Conservation (phyloP, 2,113 vertebrate genomes). For the Motacilla alba region DNA sequence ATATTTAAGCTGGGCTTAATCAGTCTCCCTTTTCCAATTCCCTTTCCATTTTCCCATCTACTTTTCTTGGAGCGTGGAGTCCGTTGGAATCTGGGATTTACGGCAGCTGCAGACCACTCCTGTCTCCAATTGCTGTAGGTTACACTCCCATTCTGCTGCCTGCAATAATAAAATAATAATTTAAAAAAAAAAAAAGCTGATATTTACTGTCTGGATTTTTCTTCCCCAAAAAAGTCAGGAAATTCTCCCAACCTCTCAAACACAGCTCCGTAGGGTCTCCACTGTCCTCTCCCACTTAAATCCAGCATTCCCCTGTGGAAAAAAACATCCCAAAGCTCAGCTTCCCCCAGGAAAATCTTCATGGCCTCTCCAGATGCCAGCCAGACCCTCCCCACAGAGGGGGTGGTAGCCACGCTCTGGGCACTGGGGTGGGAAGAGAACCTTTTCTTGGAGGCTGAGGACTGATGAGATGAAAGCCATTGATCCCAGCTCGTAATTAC, state of each 20-base stretch:
- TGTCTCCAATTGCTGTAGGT: neutral
- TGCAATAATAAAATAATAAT: neutral
- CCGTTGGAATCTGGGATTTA: constrained; percentile 25
- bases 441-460: neutral
- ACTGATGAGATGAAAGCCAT: neutral
- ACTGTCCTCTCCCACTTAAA: accelerated
- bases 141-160: constrained; percentile 13
- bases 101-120: neutral
- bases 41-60: neutral
- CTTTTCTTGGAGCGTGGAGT: neutral
- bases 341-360: neutral
- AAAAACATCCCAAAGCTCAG: neutral
- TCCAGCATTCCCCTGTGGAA: neutral
- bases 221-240: neutral
- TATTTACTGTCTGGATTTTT: constrained; percentile 24
- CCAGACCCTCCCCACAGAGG: neutral
- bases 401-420: neutral
- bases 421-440: neutral
- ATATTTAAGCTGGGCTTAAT: constrained; percentile 27
- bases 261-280: accelerated
- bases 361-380: neutral
- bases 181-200: neutral
- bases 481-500: constrained; percentile 22
- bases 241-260: neutral
- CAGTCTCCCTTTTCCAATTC: neutral